phyloP scores from a whole-genome alignment of 2,888 invertebrate species.

The Sarcophaga rosellei region DNA sequence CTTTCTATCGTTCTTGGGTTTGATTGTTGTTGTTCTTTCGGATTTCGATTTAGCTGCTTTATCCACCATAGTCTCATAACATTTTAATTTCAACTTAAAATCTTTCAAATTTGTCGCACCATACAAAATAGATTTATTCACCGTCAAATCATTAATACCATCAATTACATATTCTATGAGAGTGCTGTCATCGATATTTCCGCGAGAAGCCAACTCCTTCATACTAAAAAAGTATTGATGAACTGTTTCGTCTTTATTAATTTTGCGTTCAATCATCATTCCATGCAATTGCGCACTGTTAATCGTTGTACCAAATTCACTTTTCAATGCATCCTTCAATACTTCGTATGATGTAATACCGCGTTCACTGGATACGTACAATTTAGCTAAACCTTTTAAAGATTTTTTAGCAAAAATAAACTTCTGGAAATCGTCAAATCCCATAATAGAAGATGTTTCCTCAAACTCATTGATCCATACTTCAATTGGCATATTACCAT shows the following conservation, averaged over 20 bases:
- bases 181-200: too few species aligned
- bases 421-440: constrained; percentile 43
- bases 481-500: constrained; percentile 25
- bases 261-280: constrained; percentile 71
- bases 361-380: constrained; percentile 33
- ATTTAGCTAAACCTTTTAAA: too few species aligned
- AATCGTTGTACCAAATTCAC: constrained; percentile 1
- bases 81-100: background rate
- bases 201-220: constrained; percentile 77
- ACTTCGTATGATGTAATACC: constrained; percentile 26
- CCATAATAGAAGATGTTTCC: constrained; percentile 41
- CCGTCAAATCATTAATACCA: too few species aligned
- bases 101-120: constrained; percentile 19
- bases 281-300: constrained; percentile 63
- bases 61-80: too few species aligned
- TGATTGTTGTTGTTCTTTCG: background rate
- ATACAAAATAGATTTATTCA: too few species aligned
- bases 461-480: constrained; percentile 40
- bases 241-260: constrained; percentile 74
- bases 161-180: too few species aligned
- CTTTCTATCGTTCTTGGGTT: constrained; percentile 23
- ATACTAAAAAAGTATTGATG: constrained; percentile 77
- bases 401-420: too few species aligned
- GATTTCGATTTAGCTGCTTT: background rate
- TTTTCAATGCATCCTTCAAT: constrained; percentile 19